These are phyloP conservation scores for Oryzaephilus surinamensis DNA, from an alignment of 1,140 invertebrate species.

Conservation along the genomic window DNA sequence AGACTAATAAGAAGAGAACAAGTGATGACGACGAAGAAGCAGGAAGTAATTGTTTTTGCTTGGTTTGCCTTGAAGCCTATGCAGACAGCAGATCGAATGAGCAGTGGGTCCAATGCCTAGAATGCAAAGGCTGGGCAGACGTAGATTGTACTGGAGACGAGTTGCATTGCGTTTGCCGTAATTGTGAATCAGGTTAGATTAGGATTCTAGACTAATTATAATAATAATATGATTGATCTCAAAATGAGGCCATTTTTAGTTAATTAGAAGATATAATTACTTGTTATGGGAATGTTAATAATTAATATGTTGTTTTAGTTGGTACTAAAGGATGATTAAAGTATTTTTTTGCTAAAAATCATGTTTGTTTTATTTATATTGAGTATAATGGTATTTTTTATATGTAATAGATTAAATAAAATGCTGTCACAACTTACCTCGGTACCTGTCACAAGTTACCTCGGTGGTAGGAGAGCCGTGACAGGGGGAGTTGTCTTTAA, in stretches of 20 bases:
- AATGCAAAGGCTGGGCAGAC: conserved; percentile 13
- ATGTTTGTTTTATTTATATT: background rate
- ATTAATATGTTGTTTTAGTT: background rate
- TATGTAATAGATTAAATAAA: conserved; percentile 3
- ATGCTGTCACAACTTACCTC: conserved; percentile 5
- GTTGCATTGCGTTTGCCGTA: conserved; percentile 10
- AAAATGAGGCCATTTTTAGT: no score
- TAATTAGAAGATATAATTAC: background rate
- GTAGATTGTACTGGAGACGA: conserved; percentile 10
- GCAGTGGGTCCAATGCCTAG: conserved; percentile 11
- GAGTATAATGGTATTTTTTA: background rate
- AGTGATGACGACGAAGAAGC: conserved; percentile 4
- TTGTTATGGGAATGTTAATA: conserved; percentile 1
- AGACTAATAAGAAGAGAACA: background rate
- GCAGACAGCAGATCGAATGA: conserved; percentile 8
- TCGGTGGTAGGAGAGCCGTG: conserved; percentile 4
- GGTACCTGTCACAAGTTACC: conserved; percentile 5
- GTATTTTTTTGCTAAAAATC: background rate
- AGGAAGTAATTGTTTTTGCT: conserved; percentile 9
- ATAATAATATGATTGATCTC: background rate
- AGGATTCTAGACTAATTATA: background rate
- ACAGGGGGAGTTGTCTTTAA: background rate
- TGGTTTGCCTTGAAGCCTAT: conserved; percentile 9
- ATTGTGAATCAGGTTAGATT: conserved; percentile 6
- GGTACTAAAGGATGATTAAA: conserved; percentile 1